Percentiles rank a stretch among this genome's conserved stretches.
Conservation (phyloP, 2,888 invertebrate genomes). For the Heliothis peltigera region DNA sequence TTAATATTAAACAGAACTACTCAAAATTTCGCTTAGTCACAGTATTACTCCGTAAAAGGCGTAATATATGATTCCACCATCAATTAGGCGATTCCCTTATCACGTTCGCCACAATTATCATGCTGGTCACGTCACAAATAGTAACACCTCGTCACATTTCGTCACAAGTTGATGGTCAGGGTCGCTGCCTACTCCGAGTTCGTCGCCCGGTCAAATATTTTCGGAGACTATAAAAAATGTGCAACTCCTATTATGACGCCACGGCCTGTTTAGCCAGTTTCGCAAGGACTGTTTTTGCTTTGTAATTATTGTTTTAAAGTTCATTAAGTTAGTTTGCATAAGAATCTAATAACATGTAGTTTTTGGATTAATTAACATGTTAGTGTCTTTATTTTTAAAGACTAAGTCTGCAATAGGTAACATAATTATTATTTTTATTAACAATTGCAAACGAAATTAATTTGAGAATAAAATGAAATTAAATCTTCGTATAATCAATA, state of each 20-base stretch:
- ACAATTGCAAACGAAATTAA: constrained; percentile 13
- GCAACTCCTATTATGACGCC: constrained; percentile 83
- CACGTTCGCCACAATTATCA: constrained; percentile 52
- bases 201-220: constrained; percentile 86
- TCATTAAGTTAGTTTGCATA: constrained; percentile 57
- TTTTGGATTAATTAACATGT: constrained; percentile 32
- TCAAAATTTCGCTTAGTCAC: background rate
- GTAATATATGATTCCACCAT: background rate
- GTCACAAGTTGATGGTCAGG: constrained; percentile 78
- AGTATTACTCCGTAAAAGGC: constrained; percentile 10
- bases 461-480: constrained; percentile 2
- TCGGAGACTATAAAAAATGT: constrained; percentile 78
- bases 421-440: background rate
- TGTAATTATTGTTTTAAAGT: constrained; percentile 58
- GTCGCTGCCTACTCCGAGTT: constrained; percentile 76
- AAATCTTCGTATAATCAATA: constrained; percentile 50
- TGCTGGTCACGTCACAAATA: constrained; percentile 54
- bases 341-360: constrained; percentile 43
- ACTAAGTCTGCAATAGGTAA: constrained; percentile 5
- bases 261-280: constrained; percentile 73
- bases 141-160: constrained; percentile 74
- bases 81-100: constrained; percentile 35
- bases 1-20: background rate
- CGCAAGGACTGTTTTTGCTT: constrained; percentile 67
- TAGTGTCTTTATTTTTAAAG: constrained; percentile 38